Conservation (phyloP, 2,797 vertebrate species). For the Prunella strophiata region DNA sequence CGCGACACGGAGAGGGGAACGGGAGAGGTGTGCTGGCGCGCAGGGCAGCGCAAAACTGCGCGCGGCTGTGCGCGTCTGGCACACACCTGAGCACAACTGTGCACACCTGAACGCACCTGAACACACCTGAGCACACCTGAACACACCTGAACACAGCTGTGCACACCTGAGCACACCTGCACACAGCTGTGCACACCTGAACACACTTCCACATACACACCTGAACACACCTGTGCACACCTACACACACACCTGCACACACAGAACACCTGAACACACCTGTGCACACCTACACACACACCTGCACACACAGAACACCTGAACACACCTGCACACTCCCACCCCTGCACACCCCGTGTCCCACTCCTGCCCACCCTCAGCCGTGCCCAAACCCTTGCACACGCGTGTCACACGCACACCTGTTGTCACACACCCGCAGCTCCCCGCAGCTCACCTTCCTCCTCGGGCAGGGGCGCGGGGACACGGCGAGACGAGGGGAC, state of each 20-base stretch:
- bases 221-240: background rate
- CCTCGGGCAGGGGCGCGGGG: background rate
- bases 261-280: background rate
- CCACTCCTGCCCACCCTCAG: too few species aligned
- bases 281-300: too few species aligned
- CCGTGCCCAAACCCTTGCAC: background rate
- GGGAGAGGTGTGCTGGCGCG: too few species aligned
- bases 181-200: too few species aligned
- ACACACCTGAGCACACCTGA: background rate
- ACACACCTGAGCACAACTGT: too few species aligned
- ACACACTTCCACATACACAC: too few species aligned
- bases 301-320: too few species aligned
- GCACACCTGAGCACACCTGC: too few species aligned
- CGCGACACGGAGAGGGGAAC: too few species aligned
- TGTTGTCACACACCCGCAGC: background rate
- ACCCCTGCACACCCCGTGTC: background rate
- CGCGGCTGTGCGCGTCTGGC: too few species aligned
- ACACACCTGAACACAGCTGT: too few species aligned
- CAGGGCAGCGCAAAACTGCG: too few species aligned
- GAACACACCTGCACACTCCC: background rate
- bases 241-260: background rate
- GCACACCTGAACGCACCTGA: background rate
- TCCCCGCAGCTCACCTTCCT: background rate
- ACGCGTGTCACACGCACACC: background rate
- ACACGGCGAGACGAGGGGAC: background rate